These are phyloP conservation scores for Cyprinodon variegatus DNA, from an alignment of 2,113 vertebrate species.

Conservation along the genomic window DNA sequence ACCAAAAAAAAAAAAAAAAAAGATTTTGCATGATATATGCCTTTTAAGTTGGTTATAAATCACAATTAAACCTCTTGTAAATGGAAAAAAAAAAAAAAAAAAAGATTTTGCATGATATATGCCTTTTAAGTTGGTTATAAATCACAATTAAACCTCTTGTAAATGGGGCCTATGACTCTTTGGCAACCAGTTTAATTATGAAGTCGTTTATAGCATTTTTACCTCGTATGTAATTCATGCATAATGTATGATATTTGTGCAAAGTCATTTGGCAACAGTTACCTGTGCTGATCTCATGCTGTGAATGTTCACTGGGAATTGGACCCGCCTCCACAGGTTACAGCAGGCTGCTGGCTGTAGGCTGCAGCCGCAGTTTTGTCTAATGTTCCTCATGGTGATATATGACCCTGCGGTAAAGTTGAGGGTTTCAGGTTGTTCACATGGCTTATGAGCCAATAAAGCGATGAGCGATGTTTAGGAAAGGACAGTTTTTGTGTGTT, in stretches of 20 bases:
- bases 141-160: too few relatives aligned
- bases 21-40: too few relatives aligned
- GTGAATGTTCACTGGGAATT: slow-evolving; percentile 1
- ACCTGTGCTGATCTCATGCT: not conserved
- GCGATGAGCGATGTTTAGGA: not conserved
- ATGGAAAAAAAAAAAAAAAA: too few relatives aligned
- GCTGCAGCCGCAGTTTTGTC: slow-evolving; percentile 28
- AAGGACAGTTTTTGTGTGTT: not conserved
- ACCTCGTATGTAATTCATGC: not conserved
- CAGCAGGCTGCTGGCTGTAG: slow-evolving; percentile 48
- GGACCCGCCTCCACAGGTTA: slow-evolving; percentile 40
- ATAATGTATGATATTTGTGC: not conserved
- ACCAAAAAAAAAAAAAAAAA: too few relatives aligned
- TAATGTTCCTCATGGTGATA: slow-evolving; percentile 28
- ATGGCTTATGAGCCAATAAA: not conserved
- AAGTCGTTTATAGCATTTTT: not conserved
- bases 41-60: too few relatives aligned
- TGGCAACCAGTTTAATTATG: too few relatives aligned
- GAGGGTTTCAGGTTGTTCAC: slow-evolving; percentile 9
- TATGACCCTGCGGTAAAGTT: slow-evolving; percentile 22
- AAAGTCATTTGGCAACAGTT: not conserved
- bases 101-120: too few relatives aligned
- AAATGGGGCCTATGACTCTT: too few relatives aligned
- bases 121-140: too few relatives aligned
- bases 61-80: too few relatives aligned